Evolutionary conservation across 30 jellyfish, hydroid and myxozoan species (phyloP), one percentile per base, ranked within the genome.

Genomic region (Hydractinia symbiolongicarpus): DNA sequence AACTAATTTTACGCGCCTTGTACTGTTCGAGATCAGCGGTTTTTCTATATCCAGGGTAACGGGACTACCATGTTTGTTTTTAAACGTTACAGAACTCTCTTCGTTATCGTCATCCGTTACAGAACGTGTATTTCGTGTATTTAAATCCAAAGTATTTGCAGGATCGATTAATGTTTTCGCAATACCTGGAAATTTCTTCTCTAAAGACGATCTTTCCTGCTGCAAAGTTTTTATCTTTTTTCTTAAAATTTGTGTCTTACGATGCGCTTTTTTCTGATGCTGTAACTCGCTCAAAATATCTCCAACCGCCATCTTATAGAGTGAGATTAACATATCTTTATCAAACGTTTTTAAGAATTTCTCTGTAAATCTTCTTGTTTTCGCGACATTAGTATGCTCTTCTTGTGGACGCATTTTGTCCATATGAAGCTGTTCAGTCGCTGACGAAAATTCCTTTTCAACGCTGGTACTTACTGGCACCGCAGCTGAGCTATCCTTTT

Each of bases 241-340:
- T 19, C 86, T 56, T 16, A 91, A n/a, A 53, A 73, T 79, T 70
- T 76, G 70, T 5, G 87, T 58, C 15, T 67, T 40, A 44, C 84
- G 61, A 17, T 30, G 66, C 7, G 58, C 82, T 49, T 40, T 61
- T 30, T 78, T 78, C 19, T 62, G 61, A 30, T 68, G 81, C 8
- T 93, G 97, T 21, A 93, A 79, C 74, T 93, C 98, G 14, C 85
- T 64, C 94, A 93, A 79, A 16, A 93, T 73, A 64, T 93, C 96
- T 62, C 84, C 81, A 9, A 93, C 86, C 10, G 98, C 98, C 96
- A 93, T 87, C 54, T 88, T 88, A 54, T 93, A 93, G 40, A 93
- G 78, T 8, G 98, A 93, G 13, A 93, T 93, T 95, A 93, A 81
- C 98, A 93, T 93, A 62, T 93, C 98, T 74, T 93, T 93, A 70